Base-by-base conservation (phyloP, 1,140 invertebrate genomes). In the Rhopalosiphum maidis region DNA sequence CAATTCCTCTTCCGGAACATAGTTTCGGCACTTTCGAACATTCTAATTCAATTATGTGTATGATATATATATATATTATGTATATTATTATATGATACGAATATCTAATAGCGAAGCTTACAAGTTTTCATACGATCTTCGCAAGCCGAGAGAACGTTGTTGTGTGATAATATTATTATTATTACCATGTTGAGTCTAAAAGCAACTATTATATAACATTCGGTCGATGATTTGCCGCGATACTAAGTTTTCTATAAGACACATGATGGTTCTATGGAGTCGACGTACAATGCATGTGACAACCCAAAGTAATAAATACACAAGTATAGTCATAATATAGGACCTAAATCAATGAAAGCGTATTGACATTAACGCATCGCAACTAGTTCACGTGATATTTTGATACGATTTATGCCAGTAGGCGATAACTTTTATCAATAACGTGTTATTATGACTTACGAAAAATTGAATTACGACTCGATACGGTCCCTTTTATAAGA, bases 151-250 rank as follows among this genome's bases (percentile, higher is more conserved):
- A 77, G n/a, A 15, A 77, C n/a, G 60, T 77, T n/a, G 60, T 77
- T 77, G 60, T n/a, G 60, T 77, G 60, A 77, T 77, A 77, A 68
- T 68, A 68, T 35, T 77, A 68, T 68, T 68, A 68, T n/a, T n/a
- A n/a, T 68, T 11, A n/a, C n/a, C n/a, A 30, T 18, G 11, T 30
- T 60, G n/a, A 77, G n/a, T 77, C n/a, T n/a, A 15, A 77, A n/a
- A 77, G 15, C 60, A 15, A 77, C 60, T n/a, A n/a, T 77, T 6
- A 6, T 77, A 77, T 18, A 7, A 77, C 5, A n/a, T n/a, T n/a
- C 30, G 5, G 15, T n/a, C 4, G 60, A 77, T 18, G 60, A n/a
- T 35, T 77, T 77, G 18, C 60, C n/a, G 60, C 5, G 30, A n/a
- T n/a, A n/a, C 30, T 35, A 77, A n/a, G 60, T 77, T n/a, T 77